Conservation (phyloP, 2,797 vertebrate species). For the Macroramphosus scolopax region DNA sequence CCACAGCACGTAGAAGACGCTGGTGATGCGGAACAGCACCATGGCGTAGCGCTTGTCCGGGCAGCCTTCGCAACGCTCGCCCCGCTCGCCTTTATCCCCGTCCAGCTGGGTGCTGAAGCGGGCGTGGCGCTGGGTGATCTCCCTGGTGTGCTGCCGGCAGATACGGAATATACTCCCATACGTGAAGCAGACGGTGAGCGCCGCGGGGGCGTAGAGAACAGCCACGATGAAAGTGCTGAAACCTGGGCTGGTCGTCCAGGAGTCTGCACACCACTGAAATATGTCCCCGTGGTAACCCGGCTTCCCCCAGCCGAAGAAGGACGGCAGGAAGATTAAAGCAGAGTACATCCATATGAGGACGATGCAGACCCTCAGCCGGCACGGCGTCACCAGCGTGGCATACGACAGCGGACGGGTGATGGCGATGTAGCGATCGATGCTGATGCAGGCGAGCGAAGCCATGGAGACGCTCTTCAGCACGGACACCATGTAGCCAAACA, state of each 20-base stretch:
- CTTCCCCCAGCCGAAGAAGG: slow-evolving; percentile 93
- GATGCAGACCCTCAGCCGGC: slow-evolving; percentile 88
- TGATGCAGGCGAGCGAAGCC: slow-evolving; percentile 92
- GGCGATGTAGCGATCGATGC: slow-evolving; percentile 92
- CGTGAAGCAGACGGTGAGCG: slow-evolving; percentile 90
- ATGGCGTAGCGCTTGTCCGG: slow-evolving; percentile 91
- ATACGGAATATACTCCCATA: slow-evolving; percentile 95
- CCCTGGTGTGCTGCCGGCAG: slow-evolving; percentile 91
- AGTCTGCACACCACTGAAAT: slow-evolving; percentile 86
- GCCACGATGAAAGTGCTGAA: slow-evolving; percentile 91
- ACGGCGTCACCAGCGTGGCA: slow-evolving; percentile 88
- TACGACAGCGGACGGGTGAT: slow-evolving; percentile 92
- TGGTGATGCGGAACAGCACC: slow-evolving; percentile 94
- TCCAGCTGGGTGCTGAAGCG: slow-evolving; percentile 86
- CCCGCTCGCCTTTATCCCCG: slow-evolving; percentile 66
- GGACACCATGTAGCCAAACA: slow-evolving; percentile 90
- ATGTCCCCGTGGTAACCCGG: slow-evolving; percentile 95
- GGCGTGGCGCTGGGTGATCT: slow-evolving; percentile 89
- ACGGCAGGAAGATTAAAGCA: slow-evolving; percentile 86
- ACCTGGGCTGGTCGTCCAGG: slow-evolving; percentile 86
- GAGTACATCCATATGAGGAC: slow-evolving; percentile 91
- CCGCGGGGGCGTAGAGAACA: slow-evolving; percentile 89
- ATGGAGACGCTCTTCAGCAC: slow-evolving; percentile 97
- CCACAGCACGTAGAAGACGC: slow-evolving; percentile 95
- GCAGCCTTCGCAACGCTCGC: slow-evolving; percentile 71